phyloP scores from a whole-genome alignment of 2,797 vertebrate genomes.

The Eulemur rubriventer region DNA sequence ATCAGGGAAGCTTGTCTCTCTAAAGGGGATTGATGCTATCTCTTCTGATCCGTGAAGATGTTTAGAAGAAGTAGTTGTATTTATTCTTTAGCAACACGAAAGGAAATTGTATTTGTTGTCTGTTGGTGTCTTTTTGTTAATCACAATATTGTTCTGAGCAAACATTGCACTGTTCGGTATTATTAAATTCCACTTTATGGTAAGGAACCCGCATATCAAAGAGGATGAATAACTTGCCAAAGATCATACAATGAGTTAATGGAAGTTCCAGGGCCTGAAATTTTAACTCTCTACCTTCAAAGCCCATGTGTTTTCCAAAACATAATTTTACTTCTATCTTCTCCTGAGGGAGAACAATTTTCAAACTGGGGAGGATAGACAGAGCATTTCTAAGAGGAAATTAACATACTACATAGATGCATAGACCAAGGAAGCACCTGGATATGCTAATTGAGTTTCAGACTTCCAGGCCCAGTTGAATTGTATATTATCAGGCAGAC shows the following conservation, averaged over 20 bases:
- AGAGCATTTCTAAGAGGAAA: conserved; percentile 54
- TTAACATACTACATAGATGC: conserved; percentile 41
- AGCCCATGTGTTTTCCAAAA: conserved; percentile 34
- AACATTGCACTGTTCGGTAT: background rate
- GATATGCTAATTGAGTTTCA: background rate
- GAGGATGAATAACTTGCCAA: background rate
- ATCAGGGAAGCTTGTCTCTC: background rate
- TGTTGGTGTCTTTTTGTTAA: background rate
- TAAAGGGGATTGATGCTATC: background rate
- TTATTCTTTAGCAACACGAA: background rate
- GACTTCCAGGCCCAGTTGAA: background rate
- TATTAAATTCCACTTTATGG: background rate
- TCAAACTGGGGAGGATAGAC: conserved; percentile 5
- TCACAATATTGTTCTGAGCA: background rate
- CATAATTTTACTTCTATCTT: conserved; percentile 37
- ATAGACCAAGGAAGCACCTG: conserved; percentile 35
- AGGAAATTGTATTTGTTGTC: background rate
- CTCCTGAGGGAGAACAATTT: conserved; percentile 28
- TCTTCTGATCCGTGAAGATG: background rate
- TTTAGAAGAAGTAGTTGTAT: background rate
- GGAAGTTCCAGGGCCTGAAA: background rate
- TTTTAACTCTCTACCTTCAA: conserved; percentile 24
- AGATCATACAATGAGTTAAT: background rate
- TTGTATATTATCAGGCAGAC: background rate
- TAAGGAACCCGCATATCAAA: background rate